phyloP scores from a whole-genome alignment of 2,113 vertebrate species.

The Canis aureus region DNA sequence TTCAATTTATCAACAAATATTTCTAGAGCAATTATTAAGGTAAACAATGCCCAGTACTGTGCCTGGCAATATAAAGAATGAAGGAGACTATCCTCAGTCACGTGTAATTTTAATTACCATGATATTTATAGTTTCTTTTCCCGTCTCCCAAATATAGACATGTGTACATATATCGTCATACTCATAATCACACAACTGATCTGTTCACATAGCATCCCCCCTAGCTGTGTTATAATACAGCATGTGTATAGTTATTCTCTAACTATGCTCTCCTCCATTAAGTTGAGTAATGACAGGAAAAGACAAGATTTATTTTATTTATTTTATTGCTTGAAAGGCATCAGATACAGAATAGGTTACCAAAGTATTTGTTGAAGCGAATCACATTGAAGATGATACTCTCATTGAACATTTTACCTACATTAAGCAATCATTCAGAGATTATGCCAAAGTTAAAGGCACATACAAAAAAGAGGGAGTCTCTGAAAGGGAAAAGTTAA shows the following conservation, averaged over 20 bases:
- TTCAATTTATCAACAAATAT: not conserved
- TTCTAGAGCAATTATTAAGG: not conserved
- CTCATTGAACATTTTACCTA: not conserved
- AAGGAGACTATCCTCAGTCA: not conserved
- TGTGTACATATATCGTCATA: not conserved
- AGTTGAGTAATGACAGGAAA: not conserved
- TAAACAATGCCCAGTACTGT: not conserved
- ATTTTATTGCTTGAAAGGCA: not conserved
- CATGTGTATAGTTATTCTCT: not conserved
- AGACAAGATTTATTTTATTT: not conserved
- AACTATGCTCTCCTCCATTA: not conserved
- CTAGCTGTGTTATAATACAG: not conserved
- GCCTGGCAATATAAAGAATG: not conserved
- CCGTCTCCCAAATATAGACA: not conserved
- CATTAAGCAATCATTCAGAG: not conserved
- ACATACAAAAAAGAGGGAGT: not conserved
- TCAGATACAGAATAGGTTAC: not conserved
- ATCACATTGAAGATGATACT: not conserved
- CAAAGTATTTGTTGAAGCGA: not conserved
- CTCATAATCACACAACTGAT: not conserved
- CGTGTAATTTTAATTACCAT: not conserved
- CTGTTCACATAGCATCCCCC: not conserved
- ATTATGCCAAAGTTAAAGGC: not conserved
- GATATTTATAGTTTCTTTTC: not conserved
- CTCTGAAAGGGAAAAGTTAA: not conserved